Base-by-base conservation (phyloP, 2,797 vertebrate genomes). In the Austrolebias charrua region DNA sequence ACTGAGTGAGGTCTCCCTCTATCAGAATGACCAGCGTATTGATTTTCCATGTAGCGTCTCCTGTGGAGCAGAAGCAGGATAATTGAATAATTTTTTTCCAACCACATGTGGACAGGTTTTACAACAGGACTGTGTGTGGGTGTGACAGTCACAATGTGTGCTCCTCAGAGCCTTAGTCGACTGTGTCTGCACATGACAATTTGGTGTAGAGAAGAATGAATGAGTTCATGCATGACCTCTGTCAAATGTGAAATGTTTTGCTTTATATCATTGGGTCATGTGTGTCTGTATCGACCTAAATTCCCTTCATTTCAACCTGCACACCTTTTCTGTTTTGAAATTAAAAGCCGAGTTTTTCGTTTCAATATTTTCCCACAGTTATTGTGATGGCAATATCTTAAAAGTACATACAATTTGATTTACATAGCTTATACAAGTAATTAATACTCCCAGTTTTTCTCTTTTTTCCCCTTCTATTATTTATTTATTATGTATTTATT, bases 21-120 rank as follows among this genome's bases (percentile, higher is more conserved):
- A 47, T 29, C 31, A 35, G 19, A 20, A 59, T 7, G 33, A 24
- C 19, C 29, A 4, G 13, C 35, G 56, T 24, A 48, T 38, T 24
- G 56, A 59, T 47, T 48, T 51, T 65, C 46, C 18, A 35, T 35
- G 45, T 48, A 59, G 13, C 13, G 31, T 35, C 44, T 47, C 56
- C 46, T 38, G 56, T 48, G 56, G 46, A 20, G 45, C 56, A 59
- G 13, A 24, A 35, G 65, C 69, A 67, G 48, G 33, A 66, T 74
- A 77, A 86, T 73, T 80, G 63, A 54, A 43, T 62, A 24, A 20
- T 52, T 72, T 79, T 82, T 82, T 74, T 43, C 10, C 63, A 31
- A 7, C 56, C 45, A 11, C 29, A 59, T 48, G 56, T 33, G n/a
- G 44, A 59, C 56, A 59, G 29, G 56, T 59, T 59, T 59, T 48